Evolutionary conservation across 2,888 invertebrate genomes (phyloP).

Genomic region (Oegoconia quadripuncta): DNA sequence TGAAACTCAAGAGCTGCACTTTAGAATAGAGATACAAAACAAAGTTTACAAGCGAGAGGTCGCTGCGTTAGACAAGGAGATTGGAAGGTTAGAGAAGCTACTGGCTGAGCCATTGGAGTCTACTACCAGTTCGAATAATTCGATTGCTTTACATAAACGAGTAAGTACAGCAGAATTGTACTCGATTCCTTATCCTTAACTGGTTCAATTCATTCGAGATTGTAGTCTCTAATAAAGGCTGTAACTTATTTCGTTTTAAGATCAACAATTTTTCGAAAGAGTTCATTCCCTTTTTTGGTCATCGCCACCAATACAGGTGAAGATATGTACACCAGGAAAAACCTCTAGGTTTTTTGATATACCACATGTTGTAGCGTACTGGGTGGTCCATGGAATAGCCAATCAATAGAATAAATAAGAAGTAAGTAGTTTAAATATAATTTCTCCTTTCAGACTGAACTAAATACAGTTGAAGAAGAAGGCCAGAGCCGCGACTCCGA

Average conservation of each 20-base stretch:
- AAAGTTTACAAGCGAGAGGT: conserved; percentile 92
- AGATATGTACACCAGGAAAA: too few species aligned
- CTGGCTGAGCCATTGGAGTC: conserved; percentile 81
- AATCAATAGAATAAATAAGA: too few species aligned
- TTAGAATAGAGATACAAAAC: conserved; percentile 94
- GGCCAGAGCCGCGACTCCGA: conserved; percentile 34
- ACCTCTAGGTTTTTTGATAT: too few species aligned
- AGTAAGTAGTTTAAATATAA: neutral
- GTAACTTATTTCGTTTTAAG: too few species aligned
- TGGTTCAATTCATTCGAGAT: too few species aligned
- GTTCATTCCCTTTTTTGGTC: too few species aligned
- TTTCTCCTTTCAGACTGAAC: conserved; percentile 50
- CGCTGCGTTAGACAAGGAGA: conserved; percentile 87
- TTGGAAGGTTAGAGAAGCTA: conserved; percentile 84
- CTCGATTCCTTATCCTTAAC: too few species aligned
- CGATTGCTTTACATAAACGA: conserved; percentile 60
- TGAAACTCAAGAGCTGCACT: conserved; percentile 89
- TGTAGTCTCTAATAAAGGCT: too few species aligned
- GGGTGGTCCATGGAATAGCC: too few species aligned
- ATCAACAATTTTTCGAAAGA: too few species aligned
- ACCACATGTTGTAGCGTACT: too few species aligned
- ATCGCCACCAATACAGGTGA: too few species aligned
- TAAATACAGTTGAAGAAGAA: conserved; percentile 70
- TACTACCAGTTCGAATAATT: conserved; percentile 75
- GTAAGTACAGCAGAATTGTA: conserved; percentile 27